These are phyloP conservation scores for Agelastica alni DNA, from an alignment of 2,888 invertebrate species.

Conservation along the genomic window DNA sequence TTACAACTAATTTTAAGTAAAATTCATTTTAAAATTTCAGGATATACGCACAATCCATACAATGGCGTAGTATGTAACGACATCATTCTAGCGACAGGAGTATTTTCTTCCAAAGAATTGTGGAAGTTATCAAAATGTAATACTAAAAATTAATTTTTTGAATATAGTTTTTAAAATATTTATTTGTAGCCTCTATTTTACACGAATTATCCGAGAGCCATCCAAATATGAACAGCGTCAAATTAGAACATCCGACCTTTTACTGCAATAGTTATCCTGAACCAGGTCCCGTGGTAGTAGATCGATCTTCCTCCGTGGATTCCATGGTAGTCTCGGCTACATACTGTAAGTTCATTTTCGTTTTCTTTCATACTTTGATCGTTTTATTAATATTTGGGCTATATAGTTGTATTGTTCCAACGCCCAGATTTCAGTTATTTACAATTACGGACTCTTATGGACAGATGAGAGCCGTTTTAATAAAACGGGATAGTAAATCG, in stretches of 20 bases:
- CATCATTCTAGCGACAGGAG: constrained; percentile 99
- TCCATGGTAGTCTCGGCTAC: constrained; percentile 76
- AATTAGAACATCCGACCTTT: constrained; percentile 80
- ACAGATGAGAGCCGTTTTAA: too few species aligned
- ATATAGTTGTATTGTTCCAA: too few species aligned
- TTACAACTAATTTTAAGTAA: too few species aligned
- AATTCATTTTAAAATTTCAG: constrained; percentile 57
- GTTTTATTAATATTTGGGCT: too few species aligned
- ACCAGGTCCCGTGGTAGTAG: constrained; percentile 64
- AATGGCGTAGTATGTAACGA: constrained; percentile 98
- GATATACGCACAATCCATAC: constrained; percentile 93
- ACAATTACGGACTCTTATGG: too few species aligned
- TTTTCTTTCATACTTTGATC: too few species aligned
- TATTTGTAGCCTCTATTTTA: constrained; percentile 83
- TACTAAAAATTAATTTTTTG: constrained; percentile 28
- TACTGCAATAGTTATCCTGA: constrained; percentile 82
- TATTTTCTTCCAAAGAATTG: constrained; percentile 99
- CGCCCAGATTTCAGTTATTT: too few species aligned
- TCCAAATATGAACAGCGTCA: constrained; percentile 70
- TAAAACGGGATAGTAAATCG: too few species aligned
- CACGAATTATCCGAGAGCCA: constrained; percentile 82
- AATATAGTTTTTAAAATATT: constrained; percentile 25
- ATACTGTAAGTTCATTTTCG: constrained; percentile 74
- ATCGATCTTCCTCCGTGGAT: constrained; percentile 54
- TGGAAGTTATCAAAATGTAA: constrained; percentile 92